A percentile compares a stretch with the other conserved stretches of the same genome.
Evolutionary conservation across 2,797 vertebrate species (phyloP).

Genomic region (Hafferia zeledoni): DNA sequence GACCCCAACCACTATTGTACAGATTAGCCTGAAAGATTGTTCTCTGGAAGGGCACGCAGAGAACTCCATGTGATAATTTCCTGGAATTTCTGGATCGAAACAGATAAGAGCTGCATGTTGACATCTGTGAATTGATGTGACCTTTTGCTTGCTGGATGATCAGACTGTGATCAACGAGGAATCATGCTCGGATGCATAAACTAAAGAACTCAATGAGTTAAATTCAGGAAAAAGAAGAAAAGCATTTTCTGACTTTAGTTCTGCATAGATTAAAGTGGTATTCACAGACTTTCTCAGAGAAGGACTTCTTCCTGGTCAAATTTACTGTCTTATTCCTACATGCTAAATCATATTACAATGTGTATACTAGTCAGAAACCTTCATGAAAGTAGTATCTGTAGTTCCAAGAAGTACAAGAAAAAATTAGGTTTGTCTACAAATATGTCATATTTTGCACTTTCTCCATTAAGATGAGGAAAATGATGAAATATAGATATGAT

Average conservation of each 20-base stretch:
- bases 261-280: not conserved
- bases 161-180: not conserved
- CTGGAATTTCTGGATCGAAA: conserved; percentile 53
- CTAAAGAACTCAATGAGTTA: not conserved
- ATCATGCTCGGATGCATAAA: not conserved
- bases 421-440: not conserved
- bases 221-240: not conserved
- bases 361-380: not conserved
- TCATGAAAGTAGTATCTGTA: not conserved
- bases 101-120: conserved; percentile 33
- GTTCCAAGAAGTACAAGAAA: not conserved
- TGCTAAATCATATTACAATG: not conserved
- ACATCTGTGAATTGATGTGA: conserved; percentile 33
- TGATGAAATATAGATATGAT: not conserved
- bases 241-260: not conserved
- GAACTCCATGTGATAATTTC: conserved; percentile 57
- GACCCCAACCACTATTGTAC: not conserved
- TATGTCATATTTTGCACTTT: not conserved
- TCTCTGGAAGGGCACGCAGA: not conserved
- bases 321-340: not conserved
- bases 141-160: conserved; percentile 24
- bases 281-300: not conserved
- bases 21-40: conserved; percentile 4
- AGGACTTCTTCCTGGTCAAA: not conserved
- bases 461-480: not conserved